Conservation (phyloP, 2,797 vertebrate species). For the Octomys mimax region DNA sequence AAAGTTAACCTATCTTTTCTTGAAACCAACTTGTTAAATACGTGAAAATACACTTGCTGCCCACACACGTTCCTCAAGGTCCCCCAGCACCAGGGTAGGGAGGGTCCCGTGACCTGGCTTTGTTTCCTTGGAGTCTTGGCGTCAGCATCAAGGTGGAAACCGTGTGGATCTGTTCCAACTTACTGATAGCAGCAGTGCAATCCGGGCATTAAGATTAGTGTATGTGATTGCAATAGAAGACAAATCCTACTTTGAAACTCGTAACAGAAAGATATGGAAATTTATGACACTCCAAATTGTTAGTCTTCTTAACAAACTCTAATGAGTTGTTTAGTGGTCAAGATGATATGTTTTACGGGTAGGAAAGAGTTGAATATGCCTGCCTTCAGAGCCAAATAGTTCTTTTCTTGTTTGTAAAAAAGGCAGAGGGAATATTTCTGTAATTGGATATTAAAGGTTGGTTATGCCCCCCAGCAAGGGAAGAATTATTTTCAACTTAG, state of each 20-base stretch:
- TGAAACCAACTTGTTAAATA: conserved; percentile 31
- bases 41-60: conserved; percentile 15
- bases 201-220: conserved; percentile 62
- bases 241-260: conserved; percentile 70
- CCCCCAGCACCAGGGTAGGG: conserved; percentile 68
- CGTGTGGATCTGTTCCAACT: conserved; percentile 72
- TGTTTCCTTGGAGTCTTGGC: conserved; percentile 71
- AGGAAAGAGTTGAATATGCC: neutral
- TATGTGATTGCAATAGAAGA: conserved; percentile 53
- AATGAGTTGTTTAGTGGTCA: neutral
- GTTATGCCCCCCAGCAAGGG: conserved; percentile 23
- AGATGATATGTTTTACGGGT: conserved; percentile 19
- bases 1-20: conserved; percentile 8
- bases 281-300: conserved; percentile 19
- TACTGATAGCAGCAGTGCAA: conserved; percentile 75
- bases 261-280: conserved; percentile 55
- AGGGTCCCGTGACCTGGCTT: conserved; percentile 70
- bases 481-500: conserved; percentile 12
- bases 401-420: conserved; percentile 41
- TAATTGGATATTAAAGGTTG: neutral
- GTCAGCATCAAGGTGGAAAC: conserved; percentile 74
- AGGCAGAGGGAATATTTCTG: neutral
- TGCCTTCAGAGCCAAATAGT: neutral
- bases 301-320: conserved; percentile 18
- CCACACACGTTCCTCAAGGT: conserved; percentile 73